Conservation (phyloP, 2,888 invertebrate species). For the Lepidocyrtoides sp. region DNA sequence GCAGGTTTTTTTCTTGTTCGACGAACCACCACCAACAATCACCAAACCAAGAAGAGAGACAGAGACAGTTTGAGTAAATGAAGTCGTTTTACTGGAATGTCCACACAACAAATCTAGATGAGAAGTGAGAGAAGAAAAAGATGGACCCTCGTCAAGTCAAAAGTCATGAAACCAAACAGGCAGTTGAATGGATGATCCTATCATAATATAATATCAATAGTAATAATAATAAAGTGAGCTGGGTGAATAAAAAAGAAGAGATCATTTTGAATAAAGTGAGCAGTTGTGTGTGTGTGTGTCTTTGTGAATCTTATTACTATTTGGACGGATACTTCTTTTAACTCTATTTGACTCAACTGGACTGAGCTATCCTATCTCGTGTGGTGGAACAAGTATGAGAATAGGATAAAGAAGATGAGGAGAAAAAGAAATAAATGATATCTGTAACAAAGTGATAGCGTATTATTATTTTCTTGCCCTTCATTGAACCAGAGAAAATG, state of each 20-base stretch:
- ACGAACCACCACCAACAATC: constrained; percentile 25
- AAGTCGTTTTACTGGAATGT: constrained; percentile 74
- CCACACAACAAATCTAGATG: constrained; percentile 48
- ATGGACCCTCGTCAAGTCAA: constrained; percentile 55
- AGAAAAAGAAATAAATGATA: not conserved
- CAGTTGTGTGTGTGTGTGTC: not conserved
- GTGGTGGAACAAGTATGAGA: not conserved
- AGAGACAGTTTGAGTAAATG: constrained; percentile 56
- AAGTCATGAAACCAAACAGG: constrained; percentile 41
- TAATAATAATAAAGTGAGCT: constrained; percentile 49
- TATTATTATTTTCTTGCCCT: constrained; percentile 13
- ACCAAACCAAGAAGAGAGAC: not conserved
- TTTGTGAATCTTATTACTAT: constrained; percentile 44
- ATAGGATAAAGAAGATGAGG: not conserved
- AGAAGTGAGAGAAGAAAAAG: not conserved
- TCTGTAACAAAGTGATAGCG: constrained; percentile 58
- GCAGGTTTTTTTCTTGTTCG: constrained; percentile 32
- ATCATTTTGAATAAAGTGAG: constrained; percentile 41
- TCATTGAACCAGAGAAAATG: constrained; percentile 68
- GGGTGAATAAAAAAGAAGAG: constrained; percentile 43
- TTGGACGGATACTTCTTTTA: constrained; percentile 10
- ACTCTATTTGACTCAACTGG: constrained; percentile 4
- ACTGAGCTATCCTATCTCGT: not conserved
- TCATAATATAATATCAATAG: constrained; percentile 55
- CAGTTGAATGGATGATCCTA: constrained; percentile 47